Conservation (phyloP, 2,113 vertebrate genomes). For the Brienomyrus longianalis region DNA sequence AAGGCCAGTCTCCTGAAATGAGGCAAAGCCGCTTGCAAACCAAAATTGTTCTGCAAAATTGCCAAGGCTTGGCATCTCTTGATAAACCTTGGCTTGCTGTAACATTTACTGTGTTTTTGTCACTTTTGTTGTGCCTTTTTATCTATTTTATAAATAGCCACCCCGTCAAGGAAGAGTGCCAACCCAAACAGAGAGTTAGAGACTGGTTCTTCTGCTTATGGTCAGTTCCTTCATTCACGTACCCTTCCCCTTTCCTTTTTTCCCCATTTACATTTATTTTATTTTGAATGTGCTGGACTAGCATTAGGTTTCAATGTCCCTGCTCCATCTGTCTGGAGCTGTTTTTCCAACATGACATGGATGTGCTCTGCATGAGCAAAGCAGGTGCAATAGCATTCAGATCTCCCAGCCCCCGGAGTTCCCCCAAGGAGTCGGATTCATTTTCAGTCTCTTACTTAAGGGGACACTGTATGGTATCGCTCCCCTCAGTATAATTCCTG, state of each 20-base stretch:
- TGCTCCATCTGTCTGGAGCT: not conserved
- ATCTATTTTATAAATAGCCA: not conserved
- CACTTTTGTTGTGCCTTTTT: not conserved
- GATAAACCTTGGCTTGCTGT: not conserved
- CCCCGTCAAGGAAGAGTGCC: not conserved
- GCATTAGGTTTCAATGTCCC: not conserved
- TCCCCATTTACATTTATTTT: not conserved
- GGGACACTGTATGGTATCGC: not conserved
- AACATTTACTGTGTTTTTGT: not conserved
- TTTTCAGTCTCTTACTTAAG: not conserved
- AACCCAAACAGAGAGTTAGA: not conserved
- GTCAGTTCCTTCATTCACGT: not conserved
- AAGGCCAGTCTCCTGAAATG: not conserved
- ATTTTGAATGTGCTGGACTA: not conserved
- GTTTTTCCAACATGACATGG: constrained; percentile 6
- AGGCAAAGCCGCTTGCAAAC: not conserved
- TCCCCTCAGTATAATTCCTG: not conserved
- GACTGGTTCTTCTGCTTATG: not conserved
- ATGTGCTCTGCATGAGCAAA: not conserved
- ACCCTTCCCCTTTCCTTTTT: too few species aligned
- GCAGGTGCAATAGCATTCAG: constrained; percentile 11
- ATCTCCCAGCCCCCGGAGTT: not conserved
- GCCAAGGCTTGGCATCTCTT: not conserved
- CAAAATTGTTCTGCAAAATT: not conserved
- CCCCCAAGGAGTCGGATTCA: not conserved